Evolutionary conservation across 2,888 invertebrate species (phyloP).

Genomic region (Nezara viridula): DNA sequence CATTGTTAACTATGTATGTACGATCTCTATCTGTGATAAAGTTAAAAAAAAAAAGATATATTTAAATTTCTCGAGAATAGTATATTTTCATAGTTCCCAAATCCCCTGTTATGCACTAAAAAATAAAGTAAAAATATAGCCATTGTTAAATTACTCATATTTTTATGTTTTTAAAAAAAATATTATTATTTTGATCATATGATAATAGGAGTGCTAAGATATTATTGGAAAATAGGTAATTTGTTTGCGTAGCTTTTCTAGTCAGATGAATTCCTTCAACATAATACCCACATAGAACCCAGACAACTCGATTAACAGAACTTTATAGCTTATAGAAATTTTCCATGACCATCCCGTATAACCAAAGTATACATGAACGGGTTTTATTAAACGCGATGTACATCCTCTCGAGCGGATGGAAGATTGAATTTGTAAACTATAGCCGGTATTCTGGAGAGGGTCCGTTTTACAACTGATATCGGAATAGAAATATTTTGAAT

Average conservation of each 20-base stretch:
- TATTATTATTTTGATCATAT: too few species aligned
- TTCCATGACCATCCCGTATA: background rate
- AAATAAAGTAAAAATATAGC: too few species aligned
- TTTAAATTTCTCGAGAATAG: too few species aligned
- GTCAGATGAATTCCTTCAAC: background rate
- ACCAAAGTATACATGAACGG: background rate
- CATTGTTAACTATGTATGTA: too few species aligned
- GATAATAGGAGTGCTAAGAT: too few species aligned
- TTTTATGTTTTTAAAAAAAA: too few species aligned
- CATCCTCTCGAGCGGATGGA: background rate
- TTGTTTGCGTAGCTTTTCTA: background rate
- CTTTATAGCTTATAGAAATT: background rate
- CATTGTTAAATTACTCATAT: too few species aligned
- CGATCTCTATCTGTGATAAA: too few species aligned
- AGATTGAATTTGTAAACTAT: background rate
- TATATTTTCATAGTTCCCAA: too few species aligned
- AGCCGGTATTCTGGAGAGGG: background rate
- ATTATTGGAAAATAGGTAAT: too few species aligned
- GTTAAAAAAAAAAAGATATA: too few species aligned
- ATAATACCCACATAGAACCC: background rate
- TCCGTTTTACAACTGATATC: background rate
- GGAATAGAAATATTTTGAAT: constrained; percentile 34
- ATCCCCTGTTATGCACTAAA: too few species aligned
- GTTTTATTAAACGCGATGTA: background rate
- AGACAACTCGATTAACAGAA: background rate